A percentile compares a stretch with the other conserved stretches of the same genome.
These are phyloP conservation scores for Clarias laeviceps DNA, from an alignment of 2,797 vertebrate genomes.

Conservation along the genomic window DNA sequence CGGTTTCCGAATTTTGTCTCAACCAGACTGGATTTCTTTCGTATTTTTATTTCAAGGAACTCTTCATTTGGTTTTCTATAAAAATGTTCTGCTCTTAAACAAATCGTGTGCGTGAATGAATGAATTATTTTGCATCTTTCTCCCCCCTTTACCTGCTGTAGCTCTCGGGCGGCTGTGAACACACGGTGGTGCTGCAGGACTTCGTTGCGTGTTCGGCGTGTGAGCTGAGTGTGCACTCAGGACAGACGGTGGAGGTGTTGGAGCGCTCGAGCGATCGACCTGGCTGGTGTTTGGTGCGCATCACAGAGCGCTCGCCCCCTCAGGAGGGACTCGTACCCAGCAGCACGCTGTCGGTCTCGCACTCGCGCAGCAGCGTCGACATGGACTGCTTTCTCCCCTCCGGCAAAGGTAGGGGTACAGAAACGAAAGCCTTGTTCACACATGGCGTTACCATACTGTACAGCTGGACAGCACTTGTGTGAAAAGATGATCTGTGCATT, in stretches of 20 bases:
- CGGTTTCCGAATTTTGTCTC: neutral
- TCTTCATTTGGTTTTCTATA: neutral
- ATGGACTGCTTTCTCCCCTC: conserved; percentile 88
- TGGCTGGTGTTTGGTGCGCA: conserved; percentile 92
- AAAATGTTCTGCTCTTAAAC: neutral
- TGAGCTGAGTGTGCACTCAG: conserved; percentile 90
- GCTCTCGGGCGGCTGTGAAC: conserved; percentile 93
- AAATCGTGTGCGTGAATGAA: neutral
- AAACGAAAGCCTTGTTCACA: neutral
- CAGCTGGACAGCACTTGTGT: neutral
- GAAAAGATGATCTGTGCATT: neutral
- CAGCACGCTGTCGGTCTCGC: conserved; percentile 91
- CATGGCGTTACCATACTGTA: neutral
- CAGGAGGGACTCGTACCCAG: conserved; percentile 93
- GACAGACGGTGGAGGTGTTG: conserved; percentile 95
- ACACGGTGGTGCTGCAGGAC: conserved; percentile 93
- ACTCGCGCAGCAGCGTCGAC: conserved; percentile 94
- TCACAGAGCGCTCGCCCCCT: conserved; percentile 86
- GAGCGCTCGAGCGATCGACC: conserved; percentile 89
- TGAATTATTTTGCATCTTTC: neutral
- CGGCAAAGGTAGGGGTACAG: conserved; percentile 75
- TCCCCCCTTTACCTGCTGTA: conserved; percentile 55
- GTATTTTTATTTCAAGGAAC: neutral
- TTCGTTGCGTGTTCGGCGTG: conserved; percentile 82
- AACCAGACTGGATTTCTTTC: too few relatives aligned